Conservation (phyloP, 2,888 invertebrate species). For the Hydraecia micacea region DNA sequence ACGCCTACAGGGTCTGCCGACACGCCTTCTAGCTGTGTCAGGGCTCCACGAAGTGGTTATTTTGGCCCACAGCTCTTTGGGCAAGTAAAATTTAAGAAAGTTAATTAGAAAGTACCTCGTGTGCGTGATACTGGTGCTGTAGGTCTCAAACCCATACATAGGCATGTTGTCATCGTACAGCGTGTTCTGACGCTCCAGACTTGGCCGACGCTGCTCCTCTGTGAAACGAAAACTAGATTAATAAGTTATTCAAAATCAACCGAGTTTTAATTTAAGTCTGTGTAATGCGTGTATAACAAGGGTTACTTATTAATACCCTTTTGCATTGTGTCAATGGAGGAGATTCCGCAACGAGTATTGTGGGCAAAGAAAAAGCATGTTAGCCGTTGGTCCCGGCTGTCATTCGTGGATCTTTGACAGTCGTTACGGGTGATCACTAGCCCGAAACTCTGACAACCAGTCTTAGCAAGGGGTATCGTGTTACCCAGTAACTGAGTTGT, state of each 20-base stretch:
- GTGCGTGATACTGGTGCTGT: constrained; percentile 79
- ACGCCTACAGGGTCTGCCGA: background rate
- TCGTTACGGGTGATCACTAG: too few relatives aligned
- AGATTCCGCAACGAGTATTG: background rate
- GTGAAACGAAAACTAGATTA: constrained; percentile 54
- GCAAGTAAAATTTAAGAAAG: background rate
- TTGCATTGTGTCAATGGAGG: background rate
- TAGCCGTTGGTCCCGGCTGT: too few relatives aligned
- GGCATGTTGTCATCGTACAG: constrained; percentile 92
- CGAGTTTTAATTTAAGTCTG: background rate
- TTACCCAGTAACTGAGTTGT: too few relatives aligned
- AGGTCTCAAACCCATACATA: constrained; percentile 88
- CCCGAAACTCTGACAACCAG: too few relatives aligned
- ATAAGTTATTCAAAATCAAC: background rate
- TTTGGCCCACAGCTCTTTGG: background rate
- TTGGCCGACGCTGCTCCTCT: constrained; percentile 92
- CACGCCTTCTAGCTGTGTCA: background rate
- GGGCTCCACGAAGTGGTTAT: background rate
- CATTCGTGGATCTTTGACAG: too few relatives aligned
- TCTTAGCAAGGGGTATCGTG: too few relatives aligned
- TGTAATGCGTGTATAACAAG: background rate
- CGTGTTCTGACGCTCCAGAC: constrained; percentile 95
- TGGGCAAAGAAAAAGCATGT: too few relatives aligned
- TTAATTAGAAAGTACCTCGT: constrained; percentile 76
- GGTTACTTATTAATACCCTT: background rate